Evolutionary conservation across 2,113 vertebrate genomes (phyloP), one percentile per base, ranked within the genome.

Genomic region (Hyperopisus bebe): DNA sequence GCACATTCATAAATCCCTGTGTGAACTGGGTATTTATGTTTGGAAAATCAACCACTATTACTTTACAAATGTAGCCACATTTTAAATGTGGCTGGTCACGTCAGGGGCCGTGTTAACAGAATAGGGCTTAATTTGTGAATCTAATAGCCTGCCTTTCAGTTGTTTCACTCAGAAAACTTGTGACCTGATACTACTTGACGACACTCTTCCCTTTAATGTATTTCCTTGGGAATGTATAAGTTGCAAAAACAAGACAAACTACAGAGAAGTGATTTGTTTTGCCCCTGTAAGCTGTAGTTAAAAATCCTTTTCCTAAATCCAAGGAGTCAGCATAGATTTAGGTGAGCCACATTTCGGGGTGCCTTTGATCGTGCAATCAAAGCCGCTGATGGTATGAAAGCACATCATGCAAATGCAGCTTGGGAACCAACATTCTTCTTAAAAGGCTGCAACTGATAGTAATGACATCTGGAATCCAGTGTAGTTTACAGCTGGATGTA

Each of bases 181-280:
- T 51, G 42, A 86, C 85, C 27, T 44, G 46, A 55, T 58, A 6
- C 19, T 58, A 58, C 31, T 24, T 55, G 19, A 58, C n/a, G 19
- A 58, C 27, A 44, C 8, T 39, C 15, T 42, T 58, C 50, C 17
- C 17, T 58, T 50, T 87, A 58, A 58, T 58, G 44, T 53, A 44
- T 58, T 87, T 87, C 17, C 44, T 35, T 11, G 50, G 31, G 19
- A 87, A 58, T 39, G 39, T 58, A 39, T 58, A 55, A 55, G n/a
- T 87, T 48, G 24, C 86, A 87, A 62, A 87, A 83, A 58, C 85
- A 48, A 27, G 80, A 10, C 24, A 47, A 53, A 87, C 85, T 87
- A 55, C 21, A 39, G 31, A 87, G 35, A 47, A 42, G 27, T 55
- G 27, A 55, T 39, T 87, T 87, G 50, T 87, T 55, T 87, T 87